These are phyloP conservation scores for Hydroisotoma schaefferi DNA, from an alignment of 2,888 invertebrate species.

Conservation along the genomic window DNA sequence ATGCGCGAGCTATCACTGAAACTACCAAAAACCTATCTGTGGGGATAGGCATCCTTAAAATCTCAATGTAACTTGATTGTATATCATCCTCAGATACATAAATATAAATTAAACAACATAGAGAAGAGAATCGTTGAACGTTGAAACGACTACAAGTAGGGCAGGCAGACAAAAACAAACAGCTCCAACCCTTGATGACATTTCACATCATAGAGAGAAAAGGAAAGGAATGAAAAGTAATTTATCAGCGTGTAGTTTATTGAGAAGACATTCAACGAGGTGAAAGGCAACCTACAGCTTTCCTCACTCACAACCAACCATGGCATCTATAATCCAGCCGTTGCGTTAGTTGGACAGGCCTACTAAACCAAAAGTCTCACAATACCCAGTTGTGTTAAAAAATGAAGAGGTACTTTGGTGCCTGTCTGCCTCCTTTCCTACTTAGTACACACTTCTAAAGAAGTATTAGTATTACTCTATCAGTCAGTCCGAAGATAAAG, in stretches of 20 bases:
- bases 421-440: background rate
- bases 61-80: slow-evolving; percentile 16
- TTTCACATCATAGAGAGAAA: slow-evolving; percentile 20
- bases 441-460: too few relatives aligned
- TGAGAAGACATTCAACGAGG: slow-evolving; percentile 10
- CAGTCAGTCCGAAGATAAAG: background rate
- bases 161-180: slow-evolving; percentile 18
- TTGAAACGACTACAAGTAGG: too few relatives aligned
- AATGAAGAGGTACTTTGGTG: slow-evolving; percentile 4
- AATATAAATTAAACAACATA: too few relatives aligned
- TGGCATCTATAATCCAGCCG: background rate
- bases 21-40: background rate
- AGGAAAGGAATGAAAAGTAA: slow-evolving; percentile 20
- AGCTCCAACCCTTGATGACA: slow-evolving; percentile 18
- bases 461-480: too few relatives aligned
- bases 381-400: slow-evolving; percentile 2
- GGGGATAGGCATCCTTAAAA: slow-evolving; percentile 14
- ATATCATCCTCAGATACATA: background rate
- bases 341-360: background rate
- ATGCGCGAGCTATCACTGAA: too few relatives aligned
- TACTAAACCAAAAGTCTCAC: background rate
- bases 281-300: slow-evolving; percentile 12
- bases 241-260: slow-evolving; percentile 12
- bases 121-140: too few relatives aligned
- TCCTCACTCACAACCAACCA: background rate